Evolutionary conservation across 2,888 invertebrate species (phyloP).

Genomic region (Meliscaeva auricollis): DNA sequence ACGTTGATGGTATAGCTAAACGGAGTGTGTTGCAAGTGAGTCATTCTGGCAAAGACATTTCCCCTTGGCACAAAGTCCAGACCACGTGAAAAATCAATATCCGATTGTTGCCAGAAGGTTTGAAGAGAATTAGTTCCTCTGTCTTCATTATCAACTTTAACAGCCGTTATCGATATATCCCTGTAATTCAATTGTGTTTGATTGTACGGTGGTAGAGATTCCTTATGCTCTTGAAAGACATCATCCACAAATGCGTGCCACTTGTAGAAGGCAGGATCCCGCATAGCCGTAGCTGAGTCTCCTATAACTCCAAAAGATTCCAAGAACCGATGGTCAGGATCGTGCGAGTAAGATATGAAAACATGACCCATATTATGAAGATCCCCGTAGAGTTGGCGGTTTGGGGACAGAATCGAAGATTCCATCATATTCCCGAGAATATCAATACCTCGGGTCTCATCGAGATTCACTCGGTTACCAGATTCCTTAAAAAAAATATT

Average conservation of each 20-base stretch:
- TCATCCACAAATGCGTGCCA: slow-evolving; percentile 92
- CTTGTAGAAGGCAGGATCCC: slow-evolving; percentile 92
- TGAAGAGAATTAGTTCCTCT: slow-evolving; percentile 85
- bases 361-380: slow-evolving; percentile 92
- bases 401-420: slow-evolving; percentile 88
- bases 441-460: slow-evolving; percentile 89
- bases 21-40: slow-evolving; percentile 89
- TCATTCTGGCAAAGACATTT: slow-evolving; percentile 87
- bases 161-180: slow-evolving; percentile 86
- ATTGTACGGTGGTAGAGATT: slow-evolving; percentile 87
- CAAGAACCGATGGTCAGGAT: slow-evolving; percentile 88
- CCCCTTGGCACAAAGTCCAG: slow-evolving; percentile 91
- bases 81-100: slow-evolving; percentile 90
- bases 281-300: slow-evolving; percentile 91
- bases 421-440: slow-evolving; percentile 91
- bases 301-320: slow-evolving; percentile 92
- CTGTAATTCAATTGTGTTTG: slow-evolving; percentile 64
- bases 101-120: slow-evolving; percentile 91
- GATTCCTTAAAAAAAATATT: slow-evolving; percentile 83
- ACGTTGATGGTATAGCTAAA: slow-evolving; percentile 88
- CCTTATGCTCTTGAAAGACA: slow-evolving; percentile 89
- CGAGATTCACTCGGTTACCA: slow-evolving; percentile 86
- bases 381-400: slow-evolving; percentile 89
- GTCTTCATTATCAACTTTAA: slow-evolving; percentile 85
- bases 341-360: slow-evolving; percentile 90